These are phyloP conservation scores for Melanargia galathea DNA, from an alignment of 2,888 invertebrate genomes.

Conservation along the genomic window DNA sequence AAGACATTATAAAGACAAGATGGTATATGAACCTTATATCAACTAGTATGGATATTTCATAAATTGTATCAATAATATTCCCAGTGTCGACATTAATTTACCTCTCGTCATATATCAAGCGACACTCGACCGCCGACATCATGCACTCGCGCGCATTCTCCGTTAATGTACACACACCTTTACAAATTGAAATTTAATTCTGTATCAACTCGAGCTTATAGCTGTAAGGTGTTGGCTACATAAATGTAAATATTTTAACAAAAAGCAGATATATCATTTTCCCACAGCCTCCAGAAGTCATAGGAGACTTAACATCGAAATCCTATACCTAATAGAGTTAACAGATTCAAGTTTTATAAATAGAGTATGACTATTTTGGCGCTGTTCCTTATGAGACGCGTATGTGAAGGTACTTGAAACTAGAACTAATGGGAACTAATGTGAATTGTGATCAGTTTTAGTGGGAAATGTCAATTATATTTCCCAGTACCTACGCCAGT, in stretches of 20 bases:
- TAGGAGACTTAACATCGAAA: not conserved
- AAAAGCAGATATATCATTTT: not conserved
- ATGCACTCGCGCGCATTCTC: conserved; percentile 45
- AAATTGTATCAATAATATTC: conserved; percentile 10
- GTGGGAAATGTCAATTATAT: too few relatives aligned
- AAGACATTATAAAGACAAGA: too few relatives aligned
- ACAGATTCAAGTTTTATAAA: too few relatives aligned
- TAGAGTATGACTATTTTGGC: too few relatives aligned
- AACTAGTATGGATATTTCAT: not conserved
- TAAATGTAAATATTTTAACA: too few relatives aligned
- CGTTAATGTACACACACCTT: conserved; percentile 52
- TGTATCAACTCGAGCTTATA: conserved; percentile 49
- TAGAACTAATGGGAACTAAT: too few relatives aligned
- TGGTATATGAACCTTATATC: not conserved
- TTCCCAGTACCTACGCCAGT: too few relatives aligned
- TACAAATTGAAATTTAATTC: conserved; percentile 59
- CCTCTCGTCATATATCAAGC: conserved; percentile 50
- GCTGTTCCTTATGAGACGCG: too few relatives aligned
- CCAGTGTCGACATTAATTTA: conserved; percentile 8
- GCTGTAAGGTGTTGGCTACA: conserved; percentile 43
- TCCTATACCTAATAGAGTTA: too few relatives aligned
- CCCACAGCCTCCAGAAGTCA: not conserved
- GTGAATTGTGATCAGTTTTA: too few relatives aligned
- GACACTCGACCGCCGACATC: conserved; percentile 45
- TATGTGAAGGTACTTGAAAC: too few relatives aligned